Conservation (phyloP, 2,888 invertebrate species). For the Apomyelois bistriatella region DNA sequence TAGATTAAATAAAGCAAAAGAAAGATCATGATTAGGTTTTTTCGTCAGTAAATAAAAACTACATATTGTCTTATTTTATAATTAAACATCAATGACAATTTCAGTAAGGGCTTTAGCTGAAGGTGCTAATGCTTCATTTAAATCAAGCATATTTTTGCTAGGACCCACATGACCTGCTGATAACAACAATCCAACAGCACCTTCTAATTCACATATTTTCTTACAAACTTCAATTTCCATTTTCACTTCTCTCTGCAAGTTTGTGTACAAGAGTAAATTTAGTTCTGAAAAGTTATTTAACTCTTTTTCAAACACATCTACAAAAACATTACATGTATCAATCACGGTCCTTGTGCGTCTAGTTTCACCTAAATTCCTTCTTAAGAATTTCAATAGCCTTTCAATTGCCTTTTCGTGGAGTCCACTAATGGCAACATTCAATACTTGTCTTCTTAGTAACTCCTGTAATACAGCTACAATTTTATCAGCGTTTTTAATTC, state of each 20-base stretch:
- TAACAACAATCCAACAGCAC: constrained; percentile 83
- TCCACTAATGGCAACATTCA: constrained; percentile 87
- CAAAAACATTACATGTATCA: constrained; percentile 85
- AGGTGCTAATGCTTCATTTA: constrained; percentile 50
- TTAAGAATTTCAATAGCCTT: constrained; percentile 87
- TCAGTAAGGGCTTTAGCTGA: constrained; percentile 75
- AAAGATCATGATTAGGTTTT: not conserved
- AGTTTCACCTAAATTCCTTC: constrained; percentile 84
- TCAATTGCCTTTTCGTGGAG: constrained; percentile 83
- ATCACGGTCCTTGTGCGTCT: constrained; percentile 87
- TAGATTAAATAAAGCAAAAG: too few species aligned
- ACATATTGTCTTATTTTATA: not conserved
- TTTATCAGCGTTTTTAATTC: constrained; percentile 84
- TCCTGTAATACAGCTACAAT: constrained; percentile 92
- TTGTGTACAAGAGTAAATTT: constrained; percentile 80
- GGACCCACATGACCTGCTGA: constrained; percentile 78
- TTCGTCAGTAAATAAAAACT: not conserved
- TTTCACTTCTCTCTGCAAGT: constrained; percentile 81
- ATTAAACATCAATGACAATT: constrained; percentile 78
- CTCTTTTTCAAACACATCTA: constrained; percentile 86
- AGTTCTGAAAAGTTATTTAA: constrained; percentile 82
- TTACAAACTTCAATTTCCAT: constrained; percentile 85
- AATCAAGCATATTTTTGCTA: constrained; percentile 48
- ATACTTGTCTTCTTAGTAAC: constrained; percentile 88
- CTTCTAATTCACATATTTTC: constrained; percentile 83